These are phyloP conservation scores for Lampris incognitus DNA, from an alignment of 2,113 vertebrate genomes.

Conservation along the genomic window DNA sequence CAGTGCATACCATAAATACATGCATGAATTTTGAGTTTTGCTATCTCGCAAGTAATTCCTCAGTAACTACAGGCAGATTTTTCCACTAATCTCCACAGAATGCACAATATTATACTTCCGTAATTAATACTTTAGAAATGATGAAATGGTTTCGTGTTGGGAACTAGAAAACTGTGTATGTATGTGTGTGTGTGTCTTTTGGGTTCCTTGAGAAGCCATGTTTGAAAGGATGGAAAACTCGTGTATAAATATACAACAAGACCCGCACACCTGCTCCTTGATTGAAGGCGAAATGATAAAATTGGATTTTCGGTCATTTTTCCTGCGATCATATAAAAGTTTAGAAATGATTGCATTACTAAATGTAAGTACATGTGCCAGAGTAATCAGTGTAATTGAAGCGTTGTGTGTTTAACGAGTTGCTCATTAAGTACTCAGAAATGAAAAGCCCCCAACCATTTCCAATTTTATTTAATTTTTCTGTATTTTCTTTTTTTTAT, in stretches of 20 bases:
- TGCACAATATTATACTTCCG: too few relatives aligned
- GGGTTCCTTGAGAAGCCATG: neutral
- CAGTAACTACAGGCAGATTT: too few relatives aligned
- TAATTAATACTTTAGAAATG: too few relatives aligned
- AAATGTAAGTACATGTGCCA: constrained; percentile 53
- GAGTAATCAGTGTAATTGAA: constrained; percentile 68
- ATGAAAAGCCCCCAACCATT: constrained; percentile 49
- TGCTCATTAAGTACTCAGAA: constrained; percentile 48
- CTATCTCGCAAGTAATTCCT: too few relatives aligned
- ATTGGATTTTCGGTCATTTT: constrained; percentile 26
- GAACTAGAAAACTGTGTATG: too few relatives aligned
- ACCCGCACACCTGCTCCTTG: neutral
- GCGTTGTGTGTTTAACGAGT: constrained; percentile 61
- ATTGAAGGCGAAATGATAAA: constrained; percentile 15
- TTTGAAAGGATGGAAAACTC: neutral
- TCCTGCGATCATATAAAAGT: constrained; percentile 25
- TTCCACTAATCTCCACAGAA: too few relatives aligned
- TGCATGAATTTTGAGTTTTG: too few relatives aligned
- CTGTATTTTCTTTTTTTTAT: constrained; percentile 16
- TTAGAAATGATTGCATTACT: constrained; percentile 57
- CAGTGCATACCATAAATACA: too few relatives aligned
- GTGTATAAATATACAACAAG: neutral
- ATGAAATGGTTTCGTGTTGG: too few relatives aligned
- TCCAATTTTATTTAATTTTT: constrained; percentile 17
- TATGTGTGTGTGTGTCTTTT: too few relatives aligned